Percentiles rank a stretch among this genome's conserved stretches.
These are phyloP conservation scores for Laticauda colubrina DNA, from an alignment of 2,113 vertebrate species.

Conservation along the genomic window DNA sequence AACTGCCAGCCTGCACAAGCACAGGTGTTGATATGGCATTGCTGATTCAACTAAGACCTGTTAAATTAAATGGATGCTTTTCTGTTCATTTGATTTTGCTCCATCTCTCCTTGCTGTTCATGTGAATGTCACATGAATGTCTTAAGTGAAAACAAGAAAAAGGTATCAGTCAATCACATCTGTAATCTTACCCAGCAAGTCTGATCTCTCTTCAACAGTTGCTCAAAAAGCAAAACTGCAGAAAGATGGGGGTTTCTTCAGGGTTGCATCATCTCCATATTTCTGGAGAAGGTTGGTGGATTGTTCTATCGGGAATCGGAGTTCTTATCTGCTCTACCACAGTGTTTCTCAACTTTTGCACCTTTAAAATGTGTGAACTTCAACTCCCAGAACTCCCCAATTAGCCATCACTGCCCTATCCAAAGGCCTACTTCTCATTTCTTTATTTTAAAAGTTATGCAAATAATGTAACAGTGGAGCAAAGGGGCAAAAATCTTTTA, in stretches of 20 bases:
- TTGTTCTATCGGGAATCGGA: neutral
- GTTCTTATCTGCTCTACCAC: neutral
- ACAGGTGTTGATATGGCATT: neutral
- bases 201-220: neutral
- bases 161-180: neutral
- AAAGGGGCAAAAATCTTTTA: neutral
- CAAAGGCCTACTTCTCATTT: neutral
- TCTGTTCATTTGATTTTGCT: neutral
- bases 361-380: neutral
- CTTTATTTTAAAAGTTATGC: neutral
- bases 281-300: neutral
- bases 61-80: neutral
- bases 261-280: neutral
- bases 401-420: neutral
- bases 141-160: neutral
- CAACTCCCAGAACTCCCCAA: neutral
- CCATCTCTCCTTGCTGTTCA: neutral
- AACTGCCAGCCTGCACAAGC: neutral
- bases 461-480: neutral
- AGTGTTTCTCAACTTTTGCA: neutral
- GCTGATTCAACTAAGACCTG: neutral
- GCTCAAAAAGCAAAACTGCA: neutral
- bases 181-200: neutral
- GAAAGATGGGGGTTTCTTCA: neutral
- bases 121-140: neutral